Conservation (phyloP, 2,113 vertebrate species). For the Conger conger region DNA sequence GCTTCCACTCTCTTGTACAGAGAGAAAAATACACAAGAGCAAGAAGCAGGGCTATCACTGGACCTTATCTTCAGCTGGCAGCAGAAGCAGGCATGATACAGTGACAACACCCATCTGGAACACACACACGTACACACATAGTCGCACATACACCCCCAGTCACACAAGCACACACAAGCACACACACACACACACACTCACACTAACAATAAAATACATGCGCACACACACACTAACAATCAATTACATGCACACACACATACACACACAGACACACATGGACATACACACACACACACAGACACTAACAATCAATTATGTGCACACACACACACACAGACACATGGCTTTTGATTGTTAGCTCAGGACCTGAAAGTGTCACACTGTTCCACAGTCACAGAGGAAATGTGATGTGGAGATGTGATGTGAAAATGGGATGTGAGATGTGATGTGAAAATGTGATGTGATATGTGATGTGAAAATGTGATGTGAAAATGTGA, state of each 20-base stretch:
- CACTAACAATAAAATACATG: background rate
- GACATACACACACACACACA: too few species aligned
- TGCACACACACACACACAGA: too few species aligned
- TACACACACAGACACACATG: too few species aligned
- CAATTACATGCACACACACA: too few species aligned
- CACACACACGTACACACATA: background rate
- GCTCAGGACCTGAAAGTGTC: background rate
- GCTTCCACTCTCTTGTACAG: slow-evolving; percentile 42
- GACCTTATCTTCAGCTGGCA: slow-evolving; percentile 34
- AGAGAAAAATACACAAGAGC: slow-evolving; percentile 45
- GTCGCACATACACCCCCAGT: background rate
- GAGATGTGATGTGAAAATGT: too few species aligned
- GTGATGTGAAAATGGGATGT: too few species aligned
- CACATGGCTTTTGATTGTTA: background rate
- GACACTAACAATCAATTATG: too few species aligned
- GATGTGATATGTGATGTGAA: too few species aligned
- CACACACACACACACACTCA: background rate
- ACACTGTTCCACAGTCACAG: background rate
- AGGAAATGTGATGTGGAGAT: background rate
- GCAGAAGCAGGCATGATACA: slow-evolving; percentile 35
- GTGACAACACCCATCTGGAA: slow-evolving; percentile 36
- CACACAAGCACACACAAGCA: background rate
- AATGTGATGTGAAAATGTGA: too few species aligned
- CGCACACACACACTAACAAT: too few species aligned
- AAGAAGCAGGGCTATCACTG: slow-evolving; percentile 35